A percentile compares a stretch with the other conserved stretches of the same genome.
Evolutionary conservation across 2,113 vertebrate genomes (phyloP).

Genomic region (Stercorarius parasiticus): DNA sequence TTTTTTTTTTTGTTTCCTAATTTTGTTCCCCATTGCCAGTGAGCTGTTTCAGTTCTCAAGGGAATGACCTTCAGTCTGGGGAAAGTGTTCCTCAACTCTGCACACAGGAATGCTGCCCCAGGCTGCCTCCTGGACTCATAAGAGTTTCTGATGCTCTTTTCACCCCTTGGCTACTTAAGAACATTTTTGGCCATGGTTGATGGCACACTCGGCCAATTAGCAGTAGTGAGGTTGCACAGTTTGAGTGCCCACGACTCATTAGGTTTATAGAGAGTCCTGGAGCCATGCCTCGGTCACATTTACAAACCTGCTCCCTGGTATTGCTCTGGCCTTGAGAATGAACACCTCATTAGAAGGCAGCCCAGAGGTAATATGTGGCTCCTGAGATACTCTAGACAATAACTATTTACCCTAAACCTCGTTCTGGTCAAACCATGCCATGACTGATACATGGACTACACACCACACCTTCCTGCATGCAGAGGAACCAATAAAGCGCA

Average conservation of each 20-base stretch:
- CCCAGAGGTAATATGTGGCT: neutral
- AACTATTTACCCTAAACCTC: neutral
- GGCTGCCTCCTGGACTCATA: neutral
- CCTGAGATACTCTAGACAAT: neutral
- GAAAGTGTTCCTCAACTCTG: neutral
- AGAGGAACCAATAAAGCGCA: neutral
- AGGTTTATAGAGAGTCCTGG: constrained; percentile 46
- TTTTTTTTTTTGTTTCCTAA: neutral
- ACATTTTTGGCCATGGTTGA: constrained; percentile 45
- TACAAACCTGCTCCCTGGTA: neutral
- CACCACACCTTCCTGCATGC: fast-evolving
- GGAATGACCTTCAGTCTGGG: constrained; percentile 10
- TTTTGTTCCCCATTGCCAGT: neutral
- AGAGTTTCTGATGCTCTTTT: constrained; percentile 41
- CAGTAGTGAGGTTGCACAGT: neutral
- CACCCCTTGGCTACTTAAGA: constrained; percentile 35
- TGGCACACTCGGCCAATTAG: constrained; percentile 47
- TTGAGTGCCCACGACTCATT: constrained; percentile 33
- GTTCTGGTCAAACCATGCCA: neutral
- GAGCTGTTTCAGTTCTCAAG: neutral
- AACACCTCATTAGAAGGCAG: constrained; percentile 6
- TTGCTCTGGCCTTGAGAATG: neutral
- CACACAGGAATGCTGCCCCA: constrained; percentile 40
- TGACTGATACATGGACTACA: neutral
- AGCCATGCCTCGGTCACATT: neutral